Evolutionary conservation across 2,113 vertebrate genomes (phyloP), one percentile per base, ranked within the genome.

Genomic region (Crypturellus undulatus): DNA sequence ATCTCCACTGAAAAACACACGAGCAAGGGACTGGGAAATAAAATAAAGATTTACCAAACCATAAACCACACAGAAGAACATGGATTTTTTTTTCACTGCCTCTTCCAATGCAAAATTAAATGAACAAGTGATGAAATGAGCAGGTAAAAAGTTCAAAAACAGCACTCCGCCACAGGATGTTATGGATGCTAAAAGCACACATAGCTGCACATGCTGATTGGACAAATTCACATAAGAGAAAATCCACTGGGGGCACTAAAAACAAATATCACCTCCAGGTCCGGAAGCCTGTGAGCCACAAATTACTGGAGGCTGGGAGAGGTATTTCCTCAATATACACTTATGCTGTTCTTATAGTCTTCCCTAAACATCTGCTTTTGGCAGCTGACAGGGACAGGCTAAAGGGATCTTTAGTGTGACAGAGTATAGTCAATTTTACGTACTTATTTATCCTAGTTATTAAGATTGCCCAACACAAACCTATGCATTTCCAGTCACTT

Each of bases 241-340:
- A 94, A 94, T 73, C 92, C 94, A 87, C 84, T n/a, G 73, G 91
- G 93, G 95, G 89, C 89, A 95, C 80, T 92, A 92, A 96, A 96
- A 96, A 84, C 92, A 96, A 96, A 91, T 84, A 93, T 69, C 92
- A 96, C 91, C 94, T 96, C 95, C 52, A 70, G 89, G 92, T 94
- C 92, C 45, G 70, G 94, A 96, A 96, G 95, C 81, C 94, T 93
- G 72, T 0, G 73, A 94, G 94, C 96, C 96, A 95, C 95, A 95
- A 96, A 96, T 94, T 96, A 94, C 92, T 90, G 73, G 77, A 95
- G 86, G 86, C 70, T 81, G 73, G 69, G 73, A 96, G 87, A 95
- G 92, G 96, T 56, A 96, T 95, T 96, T 96, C 94, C 95, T 96
- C 70, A 89, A 62, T 52, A 84, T 52, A 95, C 30, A 58, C 54